A percentile compares a stretch with the other conserved stretches of the same genome.
These are phyloP conservation scores for Andrena dorsata DNA, from an alignment of 2,888 invertebrate species.

Conservation along the genomic window DNA sequence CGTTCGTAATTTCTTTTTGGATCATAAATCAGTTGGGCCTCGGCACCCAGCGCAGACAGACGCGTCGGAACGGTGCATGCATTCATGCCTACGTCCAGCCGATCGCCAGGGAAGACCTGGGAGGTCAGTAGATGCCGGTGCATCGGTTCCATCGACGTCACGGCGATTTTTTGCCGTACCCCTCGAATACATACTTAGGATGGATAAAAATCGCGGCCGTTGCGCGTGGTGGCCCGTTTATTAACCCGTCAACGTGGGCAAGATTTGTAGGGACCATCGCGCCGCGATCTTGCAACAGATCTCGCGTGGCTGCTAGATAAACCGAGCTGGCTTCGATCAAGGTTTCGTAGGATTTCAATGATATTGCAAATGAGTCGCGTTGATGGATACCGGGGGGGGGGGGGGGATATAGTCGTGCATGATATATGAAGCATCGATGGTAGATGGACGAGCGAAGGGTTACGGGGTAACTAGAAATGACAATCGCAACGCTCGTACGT, in stretches of 20 bases:
- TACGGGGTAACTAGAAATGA: too few relatives aligned
- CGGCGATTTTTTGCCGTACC: constrained; percentile 22
- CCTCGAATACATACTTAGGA: background rate
- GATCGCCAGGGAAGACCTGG: constrained; percentile 17
- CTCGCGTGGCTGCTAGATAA: background rate
- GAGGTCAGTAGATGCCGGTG: constrained; percentile 24
- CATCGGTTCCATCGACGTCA: constrained; percentile 29
- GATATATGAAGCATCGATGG: background rate
- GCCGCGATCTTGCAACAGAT: background rate
- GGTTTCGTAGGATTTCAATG: background rate
- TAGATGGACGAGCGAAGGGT: too few relatives aligned
- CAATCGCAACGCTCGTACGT: too few relatives aligned
- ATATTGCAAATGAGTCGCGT: background rate
- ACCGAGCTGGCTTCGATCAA: background rate
- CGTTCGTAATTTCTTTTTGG: constrained; percentile 78
- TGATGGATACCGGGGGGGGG: background rate
- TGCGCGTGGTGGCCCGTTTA: constrained; percentile 31
- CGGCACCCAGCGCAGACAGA: constrained; percentile 55
- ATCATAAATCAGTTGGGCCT: constrained; percentile 76
- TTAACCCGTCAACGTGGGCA: constrained; percentile 25
- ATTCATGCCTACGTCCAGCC: background rate
- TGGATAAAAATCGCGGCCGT: constrained; percentile 21
- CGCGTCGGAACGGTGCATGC: constrained; percentile 44
- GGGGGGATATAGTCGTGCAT: background rate
- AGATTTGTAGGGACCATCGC: background rate